Evolutionary conservation across 64 coral and sea anemone genomes (phyloP).

Genomic region (Montipora sp.): DNA sequence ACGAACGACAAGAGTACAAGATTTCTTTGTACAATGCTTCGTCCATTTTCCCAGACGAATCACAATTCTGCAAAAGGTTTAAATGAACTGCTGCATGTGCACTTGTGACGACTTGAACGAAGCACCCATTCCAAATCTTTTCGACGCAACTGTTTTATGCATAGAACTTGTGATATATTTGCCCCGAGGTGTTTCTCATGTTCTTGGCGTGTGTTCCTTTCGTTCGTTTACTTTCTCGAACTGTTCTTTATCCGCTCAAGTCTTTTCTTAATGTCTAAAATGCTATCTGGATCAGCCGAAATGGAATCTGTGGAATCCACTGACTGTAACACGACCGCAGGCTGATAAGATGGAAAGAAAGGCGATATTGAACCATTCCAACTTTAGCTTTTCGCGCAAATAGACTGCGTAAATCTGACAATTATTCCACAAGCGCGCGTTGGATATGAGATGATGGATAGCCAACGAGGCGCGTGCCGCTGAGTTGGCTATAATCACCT

Average conservation of each 20-base stretch:
- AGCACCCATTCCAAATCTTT: no score
- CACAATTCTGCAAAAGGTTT: no score
- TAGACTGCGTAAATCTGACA: not conserved
- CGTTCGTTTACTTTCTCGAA: slow-evolving; percentile 13
- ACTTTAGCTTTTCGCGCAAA: not conserved
- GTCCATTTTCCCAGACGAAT: not conserved
- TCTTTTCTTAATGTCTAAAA: slow-evolving; percentile 72
- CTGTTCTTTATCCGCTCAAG: slow-evolving; percentile 64
- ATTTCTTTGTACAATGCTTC: not conserved
- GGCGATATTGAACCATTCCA: not conserved
- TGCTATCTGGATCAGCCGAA: slow-evolving; percentile 23
- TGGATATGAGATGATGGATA: no score
- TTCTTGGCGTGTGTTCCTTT: not conserved
- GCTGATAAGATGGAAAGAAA: not conserved
- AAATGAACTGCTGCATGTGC: no score
- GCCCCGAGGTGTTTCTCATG: not conserved
- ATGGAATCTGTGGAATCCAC: slow-evolving; percentile 19
- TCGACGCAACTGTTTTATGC: not conserved
- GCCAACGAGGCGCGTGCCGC: no score
- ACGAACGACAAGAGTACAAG: not conserved
- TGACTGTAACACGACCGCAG: slow-evolving; percentile 23
- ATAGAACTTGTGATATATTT: not conserved
- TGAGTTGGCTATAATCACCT: no score
- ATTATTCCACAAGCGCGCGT: no score
- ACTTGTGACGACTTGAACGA: no score